A percentile compares a stretch with the other conserved stretches of the same genome.
Conservation (phyloP, 2,797 vertebrate species). For the Gymnodraco acuticeps region DNA sequence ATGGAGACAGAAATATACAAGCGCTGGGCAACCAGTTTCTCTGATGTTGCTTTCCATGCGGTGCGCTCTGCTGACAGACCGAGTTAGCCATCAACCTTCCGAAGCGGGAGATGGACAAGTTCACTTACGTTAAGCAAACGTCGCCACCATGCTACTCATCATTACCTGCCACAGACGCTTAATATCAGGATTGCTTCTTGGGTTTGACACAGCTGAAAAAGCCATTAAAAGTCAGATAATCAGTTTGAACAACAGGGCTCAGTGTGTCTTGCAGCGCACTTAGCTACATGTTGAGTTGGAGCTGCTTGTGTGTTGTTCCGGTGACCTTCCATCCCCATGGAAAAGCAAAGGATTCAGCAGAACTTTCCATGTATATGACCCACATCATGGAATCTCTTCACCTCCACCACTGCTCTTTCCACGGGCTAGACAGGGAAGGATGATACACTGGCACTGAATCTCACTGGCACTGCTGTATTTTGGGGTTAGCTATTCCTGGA, state of each 20-base stretch:
- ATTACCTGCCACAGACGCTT: conserved; percentile 60
- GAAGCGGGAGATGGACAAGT: conserved; percentile 70
- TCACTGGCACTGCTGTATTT: conserved; percentile 48
- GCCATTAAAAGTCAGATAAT: conserved; percentile 45
- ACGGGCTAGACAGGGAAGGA: conserved; percentile 70
- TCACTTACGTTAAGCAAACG: conserved; percentile 61
- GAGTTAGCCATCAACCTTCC: conserved; percentile 69
- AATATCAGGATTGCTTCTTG: conserved; percentile 9
- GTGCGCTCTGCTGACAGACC: conserved; percentile 75
- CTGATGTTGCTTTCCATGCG: conserved; percentile 78
- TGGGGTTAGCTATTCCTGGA: conserved; percentile 55
- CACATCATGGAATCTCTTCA: conserved; percentile 76
- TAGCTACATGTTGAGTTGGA: conserved; percentile 50
- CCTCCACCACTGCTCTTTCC: conserved; percentile 75
- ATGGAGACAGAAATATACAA: conserved; percentile 82
- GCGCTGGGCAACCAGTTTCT: conserved; percentile 70
- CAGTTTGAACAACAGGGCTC: conserved; percentile 57
- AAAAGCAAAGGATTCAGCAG: conserved; percentile 68
- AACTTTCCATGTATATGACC: conserved; percentile 75
- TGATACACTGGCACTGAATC: conserved; percentile 68
- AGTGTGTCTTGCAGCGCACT: conserved; percentile 51
- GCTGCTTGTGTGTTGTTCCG: conserved; percentile 69
- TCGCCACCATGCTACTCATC: conserved; percentile 58
- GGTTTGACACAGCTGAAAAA: conserved; percentile 53
- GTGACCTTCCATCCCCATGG: conserved; percentile 75